Evolutionary conservation across 2,113 vertebrate genomes (phyloP), one percentile per base, ranked within the genome.

Genomic region (Semnornis frantzii): DNA sequence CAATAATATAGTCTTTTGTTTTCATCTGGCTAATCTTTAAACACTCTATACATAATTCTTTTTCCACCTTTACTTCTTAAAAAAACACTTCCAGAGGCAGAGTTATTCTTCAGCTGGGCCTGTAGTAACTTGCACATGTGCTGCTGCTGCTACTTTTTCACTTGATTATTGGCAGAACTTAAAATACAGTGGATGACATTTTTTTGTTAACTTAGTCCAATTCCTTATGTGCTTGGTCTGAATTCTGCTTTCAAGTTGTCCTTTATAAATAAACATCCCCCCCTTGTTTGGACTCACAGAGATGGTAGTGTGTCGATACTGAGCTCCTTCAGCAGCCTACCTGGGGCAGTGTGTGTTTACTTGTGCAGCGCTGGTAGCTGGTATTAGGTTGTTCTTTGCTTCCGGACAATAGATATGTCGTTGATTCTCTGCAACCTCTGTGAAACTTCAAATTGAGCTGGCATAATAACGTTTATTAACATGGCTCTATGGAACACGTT

Each of bases 281-380:
- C 5, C 4, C 15, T 50, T 13, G 65, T 37, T 59, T 31, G 33
- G 25, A 46, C 28, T 31, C 25, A 15, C 7, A 30, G 23, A 20
- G 30, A 15, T 42, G 57, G 37, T 37, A 6, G 27, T 17, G 1
- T 4, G 6, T 21, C 16, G 34, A 12, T 68, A 31, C 9, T 65
- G 42, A 24, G 17, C 8, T 68, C 55, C 28, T 78, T 63, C 39
- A 12, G 8, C 27, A 58, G 30, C 23, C 58, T 64, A 33, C 3
- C 25, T 37, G n/a, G 9, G 13, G 23, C 20, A 46, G 9, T 0
- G 2, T 64, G 6, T 44, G 2, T 55, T 83, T n/a, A 12, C 17
- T 80, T 21, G 30, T 16, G 16, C 7, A 10, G 8, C 6, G 3
- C 9, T 13, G 30, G 28, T 44, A 46, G 13, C 23, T 27, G 24